Conservation (phyloP, 2,888 invertebrate species). For the Cremastinae sp. region DNA sequence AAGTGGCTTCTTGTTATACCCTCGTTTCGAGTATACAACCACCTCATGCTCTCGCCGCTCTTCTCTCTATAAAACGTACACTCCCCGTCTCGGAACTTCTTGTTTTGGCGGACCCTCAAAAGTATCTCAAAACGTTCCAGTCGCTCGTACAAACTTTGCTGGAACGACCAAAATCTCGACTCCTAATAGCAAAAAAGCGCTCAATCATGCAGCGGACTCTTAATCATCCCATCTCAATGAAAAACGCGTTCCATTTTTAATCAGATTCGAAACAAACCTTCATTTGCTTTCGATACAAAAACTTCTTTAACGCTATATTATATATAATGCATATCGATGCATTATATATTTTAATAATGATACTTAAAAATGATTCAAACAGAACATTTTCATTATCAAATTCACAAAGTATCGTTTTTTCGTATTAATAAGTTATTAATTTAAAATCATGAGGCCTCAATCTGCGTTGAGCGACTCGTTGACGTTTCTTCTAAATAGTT, state of each 20-base stretch:
- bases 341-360: too few species aligned
- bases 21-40: conserved; percentile 69
- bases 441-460: conserved; percentile 39
- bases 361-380: too few species aligned
- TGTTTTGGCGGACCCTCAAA: conserved; percentile 35
- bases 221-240: not conserved
- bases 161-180: conserved; percentile 4
- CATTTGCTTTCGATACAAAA: not conserved
- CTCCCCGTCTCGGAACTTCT: conserved; percentile 20
- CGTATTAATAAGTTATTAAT: conserved; percentile 2
- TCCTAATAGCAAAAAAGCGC: not conserved
- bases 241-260: not conserved
- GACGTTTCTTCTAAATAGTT: conserved; percentile 46
- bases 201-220: too few species aligned
- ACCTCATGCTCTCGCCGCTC: conserved; percentile 39
- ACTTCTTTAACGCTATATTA: too few species aligned
- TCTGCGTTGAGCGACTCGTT: conserved; percentile 52
- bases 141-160: conserved; percentile 17
- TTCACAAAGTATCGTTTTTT: conserved; percentile 61
- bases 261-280: not conserved
- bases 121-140: conserved; percentile 41
- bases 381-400: conserved; percentile 6
- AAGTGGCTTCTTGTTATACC: conserved; percentile 79
- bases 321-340: too few species aligned
- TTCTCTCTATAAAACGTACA: not conserved